Evolutionary conservation across 2,113 vertebrate species (phyloP), one percentile per base, ranked within the genome.

Genomic region (Cranoglanis bouderius): DNA sequence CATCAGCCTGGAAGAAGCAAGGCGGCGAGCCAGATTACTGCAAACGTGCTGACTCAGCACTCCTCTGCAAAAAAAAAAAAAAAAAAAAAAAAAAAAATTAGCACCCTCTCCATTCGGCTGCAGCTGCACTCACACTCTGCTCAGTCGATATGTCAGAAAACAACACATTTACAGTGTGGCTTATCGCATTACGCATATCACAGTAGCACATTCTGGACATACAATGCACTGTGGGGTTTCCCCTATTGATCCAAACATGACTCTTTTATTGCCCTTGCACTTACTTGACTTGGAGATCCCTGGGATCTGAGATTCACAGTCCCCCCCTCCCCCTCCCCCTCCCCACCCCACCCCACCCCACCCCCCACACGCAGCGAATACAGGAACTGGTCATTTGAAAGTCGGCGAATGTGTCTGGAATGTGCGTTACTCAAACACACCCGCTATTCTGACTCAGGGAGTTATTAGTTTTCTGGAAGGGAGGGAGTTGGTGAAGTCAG

Each of bases 391-490:
- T 85, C 4, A 84, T 40, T 51, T 63, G 32, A 84, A 88, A 81
- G 59, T 85, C 65, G 49, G 49, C n/a, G 18, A 82, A 87, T 87
- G 61, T 51, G 72, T 85, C 82, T 85, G 88, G 88, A 80, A 88
- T 88, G 88, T 75, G 81, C n/a, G 61, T 88, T 88, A 88, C 82
- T 88, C 88, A 85, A 65, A 51, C 82, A 88, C 70, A 77, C 82
- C 87, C 46, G 18, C 72, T 53, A 21, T 77, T 85, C 57, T 77
- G 46, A 78, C 59, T 80, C 83, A 88, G 88, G 72, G 59, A 77
- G 55, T 80, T 78, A 88, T 88, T 85, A 78, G 87, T 83, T 38
- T 83, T 63, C 87, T 61, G 77, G 21, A 65, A 87, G 53, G 77
- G 77, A 82, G 61, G 46, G 84, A 72, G 84, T 5, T 85, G 53